Conservation (phyloP, 2,888 invertebrate genomes). For the Corythucha ciliata region DNA sequence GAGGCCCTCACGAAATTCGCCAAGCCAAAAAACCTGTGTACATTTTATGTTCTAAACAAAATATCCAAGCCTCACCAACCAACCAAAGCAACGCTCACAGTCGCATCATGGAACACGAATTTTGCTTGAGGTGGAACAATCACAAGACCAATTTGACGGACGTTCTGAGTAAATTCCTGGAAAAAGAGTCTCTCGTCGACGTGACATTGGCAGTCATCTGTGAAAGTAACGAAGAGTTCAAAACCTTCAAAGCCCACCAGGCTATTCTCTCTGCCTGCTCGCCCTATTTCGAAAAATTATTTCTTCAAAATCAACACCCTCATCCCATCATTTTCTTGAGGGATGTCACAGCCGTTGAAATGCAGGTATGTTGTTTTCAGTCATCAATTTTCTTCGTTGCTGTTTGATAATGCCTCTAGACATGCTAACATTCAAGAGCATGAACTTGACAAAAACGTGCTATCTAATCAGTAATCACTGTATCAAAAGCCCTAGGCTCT, state of each 20-base stretch:
- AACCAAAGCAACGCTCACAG: too few relatives aligned
- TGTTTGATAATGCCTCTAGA: too few relatives aligned
- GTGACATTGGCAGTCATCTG: constrained; percentile 80
- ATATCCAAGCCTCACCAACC: too few relatives aligned
- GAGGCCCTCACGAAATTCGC: too few relatives aligned
- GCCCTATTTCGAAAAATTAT: constrained; percentile 87
- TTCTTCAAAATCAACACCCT: constrained; percentile 74
- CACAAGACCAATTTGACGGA: constrained; percentile 85
- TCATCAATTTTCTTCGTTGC: too few relatives aligned
- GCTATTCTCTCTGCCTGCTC: constrained; percentile 88
- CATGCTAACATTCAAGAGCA: too few relatives aligned
- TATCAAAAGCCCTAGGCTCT: too few relatives aligned
- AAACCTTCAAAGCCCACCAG: constrained; percentile 69
- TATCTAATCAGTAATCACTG: too few relatives aligned
- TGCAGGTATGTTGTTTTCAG: too few relatives aligned
- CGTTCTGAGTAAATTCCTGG: constrained; percentile 75
- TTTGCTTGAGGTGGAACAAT: constrained; percentile 91
- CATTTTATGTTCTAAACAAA: too few relatives aligned
- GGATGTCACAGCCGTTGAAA: constrained; percentile 82
- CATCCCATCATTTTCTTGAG: constrained; percentile 87
- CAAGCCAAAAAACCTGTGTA: too few relatives aligned
- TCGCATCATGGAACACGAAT: constrained; percentile 57
- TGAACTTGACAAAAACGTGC: too few relatives aligned
- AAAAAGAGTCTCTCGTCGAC: constrained; percentile 83
- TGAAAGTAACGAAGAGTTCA: constrained; percentile 74